These are phyloP conservation scores for Sesamia nonagrioides DNA, from an alignment of 1,140 invertebrate genomes.

Conservation along the genomic window DNA sequence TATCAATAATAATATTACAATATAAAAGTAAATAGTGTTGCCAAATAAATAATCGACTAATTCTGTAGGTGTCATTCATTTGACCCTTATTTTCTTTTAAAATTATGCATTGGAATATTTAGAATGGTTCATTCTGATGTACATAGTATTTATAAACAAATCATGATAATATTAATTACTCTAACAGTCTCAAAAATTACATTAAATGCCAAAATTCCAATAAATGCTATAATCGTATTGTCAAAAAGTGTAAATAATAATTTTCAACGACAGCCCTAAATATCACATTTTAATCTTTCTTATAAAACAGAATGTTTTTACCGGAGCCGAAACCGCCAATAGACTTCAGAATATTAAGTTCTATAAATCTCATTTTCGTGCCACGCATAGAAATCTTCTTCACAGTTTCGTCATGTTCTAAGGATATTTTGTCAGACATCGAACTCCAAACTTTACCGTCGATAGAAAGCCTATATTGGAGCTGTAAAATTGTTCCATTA, in stretches of 20 bases:
- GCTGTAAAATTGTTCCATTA: constrained; percentile 71
- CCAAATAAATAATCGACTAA: not conserved
- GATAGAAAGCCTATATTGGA: constrained; percentile 69
- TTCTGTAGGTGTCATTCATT: not conserved
- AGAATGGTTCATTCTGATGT: too few species aligned
- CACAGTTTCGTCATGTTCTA: constrained; percentile 57
- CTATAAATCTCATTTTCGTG: constrained; percentile 66
- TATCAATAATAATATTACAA: too few species aligned
- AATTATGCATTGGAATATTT: too few species aligned
- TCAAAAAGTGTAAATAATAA: not conserved
- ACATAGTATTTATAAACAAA: too few species aligned
- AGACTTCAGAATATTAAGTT: constrained; percentile 64
- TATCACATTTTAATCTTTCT: constrained; percentile 50
- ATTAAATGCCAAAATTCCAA: not conserved
- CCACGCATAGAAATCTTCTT: constrained; percentile 68
- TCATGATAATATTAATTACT: too few species aligned
- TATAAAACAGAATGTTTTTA: constrained; percentile 66
- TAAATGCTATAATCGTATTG: not conserved
- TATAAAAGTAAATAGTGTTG: not conserved
- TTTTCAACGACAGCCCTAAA: not conserved
- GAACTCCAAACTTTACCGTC: constrained; percentile 64
- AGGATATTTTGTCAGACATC: constrained; percentile 60
- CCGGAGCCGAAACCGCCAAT: constrained; percentile 74
- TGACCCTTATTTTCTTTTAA: too few species aligned
- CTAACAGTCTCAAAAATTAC: not conserved